phyloP scores from a whole-genome alignment of 2,797 vertebrate genomes.

The Tadarida brasiliensis region DNA sequence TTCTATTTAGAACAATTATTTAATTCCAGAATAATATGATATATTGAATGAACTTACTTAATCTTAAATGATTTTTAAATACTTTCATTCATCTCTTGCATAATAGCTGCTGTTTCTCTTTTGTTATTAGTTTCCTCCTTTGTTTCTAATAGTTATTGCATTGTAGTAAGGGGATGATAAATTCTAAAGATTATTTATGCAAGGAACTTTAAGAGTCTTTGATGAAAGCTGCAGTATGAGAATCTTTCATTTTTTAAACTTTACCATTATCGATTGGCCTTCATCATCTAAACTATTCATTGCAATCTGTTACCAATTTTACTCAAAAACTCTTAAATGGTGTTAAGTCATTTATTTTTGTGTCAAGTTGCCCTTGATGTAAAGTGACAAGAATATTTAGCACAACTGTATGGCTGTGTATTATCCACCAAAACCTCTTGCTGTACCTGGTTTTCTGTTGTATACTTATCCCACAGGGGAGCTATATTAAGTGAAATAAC shows the following conservation, averaged over 20 bases:
- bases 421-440: neutral
- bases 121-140: neutral
- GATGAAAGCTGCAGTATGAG: neutral
- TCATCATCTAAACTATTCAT: neutral
- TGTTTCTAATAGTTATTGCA: neutral
- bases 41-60: neutral
- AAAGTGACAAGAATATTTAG: neutral
- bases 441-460: neutral
- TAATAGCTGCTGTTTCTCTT: neutral
- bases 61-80: neutral
- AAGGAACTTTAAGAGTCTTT: neutral
- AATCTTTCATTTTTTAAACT: neutral
- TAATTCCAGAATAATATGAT: conserved; percentile 2
- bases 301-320: neutral
- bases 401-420: neutral
- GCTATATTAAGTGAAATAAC: neutral
- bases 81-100: neutral
- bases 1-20: neutral
- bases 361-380: neutral
- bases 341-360: neutral
- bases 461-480: neutral
- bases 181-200: neutral
- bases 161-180: neutral
- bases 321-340: neutral
- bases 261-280: neutral